Evolutionary conservation across 2,888 invertebrate genomes (phyloP), one percentile per base, ranked within the genome.

Genomic region (Leucania comma): DNA sequence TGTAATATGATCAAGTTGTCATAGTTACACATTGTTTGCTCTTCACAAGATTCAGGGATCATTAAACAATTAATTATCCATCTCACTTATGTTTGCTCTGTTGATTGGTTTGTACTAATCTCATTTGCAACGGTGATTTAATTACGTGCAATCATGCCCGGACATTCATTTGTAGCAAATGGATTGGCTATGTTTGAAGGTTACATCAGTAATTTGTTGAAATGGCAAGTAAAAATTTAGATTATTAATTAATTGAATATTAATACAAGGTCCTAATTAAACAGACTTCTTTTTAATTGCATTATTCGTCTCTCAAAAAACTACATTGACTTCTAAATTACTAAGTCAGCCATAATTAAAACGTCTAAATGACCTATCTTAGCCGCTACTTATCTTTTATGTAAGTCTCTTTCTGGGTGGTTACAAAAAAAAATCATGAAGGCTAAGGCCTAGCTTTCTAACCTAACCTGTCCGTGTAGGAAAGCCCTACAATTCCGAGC

Each of bases 11-110:
- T 26, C 26, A 53, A 6, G 20, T 22, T 42, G 17, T 14, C 14
- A 38, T 60, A 9, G 54, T 35, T 48, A 22, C 51, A 53, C 29
- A 53, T 59, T 24, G 20, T 74, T 17, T 29, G 6, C 12, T 12
- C 48, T 29, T 62, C 51, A 54, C 53, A 62, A 59, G 75, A 71
- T 75, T 54, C 22, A 54, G 20, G 71, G 42, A 62, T 29, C 66
- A 73, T 78, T 50, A 24, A 71, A 60, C 67, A 73, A 77, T 79
- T 56, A 78, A 74, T 63, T 57, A 50, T 50, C 35, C 60, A 75
- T 67, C 60, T 46, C 57, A 58, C 56, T 69, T 66, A 61, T 78
- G 68, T 80, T 80, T 78, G 66, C 46, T 57, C 14, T 67, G 66
- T 57, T 75, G 66, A 80, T 78, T 80, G 70, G 50, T 60, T 75